Evolutionary conservation across 2,888 invertebrate species (phyloP).

Genomic region (Dasysyrphus tricinctus): DNA sequence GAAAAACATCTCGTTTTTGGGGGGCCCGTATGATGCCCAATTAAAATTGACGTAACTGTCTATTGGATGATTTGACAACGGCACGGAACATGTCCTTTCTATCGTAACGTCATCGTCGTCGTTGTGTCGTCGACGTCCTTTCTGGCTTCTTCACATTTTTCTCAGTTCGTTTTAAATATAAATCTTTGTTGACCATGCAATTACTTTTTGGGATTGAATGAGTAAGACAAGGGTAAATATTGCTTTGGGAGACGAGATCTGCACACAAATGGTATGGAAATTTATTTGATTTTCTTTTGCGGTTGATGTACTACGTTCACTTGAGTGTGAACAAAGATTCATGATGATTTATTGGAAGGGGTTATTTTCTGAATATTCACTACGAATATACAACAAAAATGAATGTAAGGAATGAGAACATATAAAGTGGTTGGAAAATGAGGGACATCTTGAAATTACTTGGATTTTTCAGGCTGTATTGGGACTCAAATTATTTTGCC

Average conservation of each 20-base stretch:
- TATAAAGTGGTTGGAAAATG: too few species aligned
- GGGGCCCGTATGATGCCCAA: slow-evolving; percentile 64
- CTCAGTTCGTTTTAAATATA: slow-evolving; percentile 25
- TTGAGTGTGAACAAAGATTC: neutral
- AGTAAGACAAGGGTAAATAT: slow-evolving; percentile 60
- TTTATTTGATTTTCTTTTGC: slow-evolving; percentile 55
- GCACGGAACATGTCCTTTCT: slow-evolving; percentile 33
- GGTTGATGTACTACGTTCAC: slow-evolving; percentile 50
- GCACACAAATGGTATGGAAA: slow-evolving; percentile 56
- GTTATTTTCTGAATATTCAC: neutral
- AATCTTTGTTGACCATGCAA: slow-evolving; percentile 63
- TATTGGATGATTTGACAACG: slow-evolving; percentile 70
- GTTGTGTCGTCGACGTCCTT: slow-evolving; percentile 15
- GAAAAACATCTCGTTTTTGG: slow-evolving; percentile 44
- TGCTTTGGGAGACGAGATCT: slow-evolving; percentile 29
- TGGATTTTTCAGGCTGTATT: too few species aligned
- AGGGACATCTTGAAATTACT: too few species aligned
- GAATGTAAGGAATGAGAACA: too few species aligned
- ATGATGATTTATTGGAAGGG: neutral
- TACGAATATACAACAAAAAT: too few species aligned
- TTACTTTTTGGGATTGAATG: slow-evolving; percentile 70
- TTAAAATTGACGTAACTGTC: slow-evolving; percentile 74
- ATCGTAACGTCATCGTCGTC: slow-evolving; percentile 1
- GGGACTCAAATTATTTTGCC: too few species aligned
- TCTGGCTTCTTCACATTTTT: slow-evolving; percentile 32